Base-by-base conservation (phyloP, 2,797 vertebrate genomes). In the Avahi laniger region DNA sequence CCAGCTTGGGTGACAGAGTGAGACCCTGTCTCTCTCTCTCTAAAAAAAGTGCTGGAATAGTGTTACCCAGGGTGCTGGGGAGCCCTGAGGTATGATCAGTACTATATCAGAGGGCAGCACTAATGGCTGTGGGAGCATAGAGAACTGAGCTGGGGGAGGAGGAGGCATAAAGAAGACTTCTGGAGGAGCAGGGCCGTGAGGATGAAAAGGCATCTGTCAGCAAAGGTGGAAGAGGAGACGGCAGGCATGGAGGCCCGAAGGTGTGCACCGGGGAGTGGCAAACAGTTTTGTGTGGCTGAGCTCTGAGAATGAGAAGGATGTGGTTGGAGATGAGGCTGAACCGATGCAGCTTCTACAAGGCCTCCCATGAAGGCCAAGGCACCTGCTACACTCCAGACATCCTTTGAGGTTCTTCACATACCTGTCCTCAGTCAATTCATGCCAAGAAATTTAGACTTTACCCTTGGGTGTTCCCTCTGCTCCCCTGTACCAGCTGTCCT, bases 401-500 rank as follows among this genome's bases (percentile, higher is more conserved):
- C 50, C n/a, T 90, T 79, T 52, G 33, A 43, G 41, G 18, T 17
- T 54, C 50, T 83, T 28, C 93, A 50, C 28, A 41, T 80, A 69
- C 48, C n/a, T 63, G 14, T 48, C 10, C 63, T 85, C 57, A 57
- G 54, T 89, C 38, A 73, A 2, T 43, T 93, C 33, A 63, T 84
- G 83, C 78, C 70, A 73, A 52, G 69, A 67, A 35, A 78, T 70
- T 72, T 94, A 79, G n/a, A 89, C 38, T 69, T 91, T 91, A 50
- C 33, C 38, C 26, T 46, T 41, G 48, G 52, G 18, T 92, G 18
- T 84, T 89, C 26, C 35, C 28, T 92, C 89, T 89, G 65, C 12
- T 61, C 10, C 43, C 30, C 41, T 35, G 2, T 4, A 59, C 17
- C 28, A 63, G 13, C 38, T 70, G 57, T 57, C 46, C 33, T 24